Evolutionary conservation across 2,113 vertebrate species (phyloP).

Genomic region (Sinosuthora webbiana): DNA sequence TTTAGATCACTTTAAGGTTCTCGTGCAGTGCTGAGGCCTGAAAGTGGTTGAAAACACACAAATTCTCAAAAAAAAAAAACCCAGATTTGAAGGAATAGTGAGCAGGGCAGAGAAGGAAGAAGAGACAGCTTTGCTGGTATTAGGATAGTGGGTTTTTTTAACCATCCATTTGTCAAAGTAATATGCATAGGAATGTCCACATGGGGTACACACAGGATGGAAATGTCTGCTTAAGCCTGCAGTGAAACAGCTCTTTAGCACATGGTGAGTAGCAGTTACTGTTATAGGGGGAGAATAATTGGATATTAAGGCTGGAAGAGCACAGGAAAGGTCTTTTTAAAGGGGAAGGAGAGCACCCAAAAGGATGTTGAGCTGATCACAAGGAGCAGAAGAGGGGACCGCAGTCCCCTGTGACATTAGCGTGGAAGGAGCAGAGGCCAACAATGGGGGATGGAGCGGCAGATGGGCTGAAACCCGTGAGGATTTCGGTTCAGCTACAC

Average conservation of each 20-base stretch:
- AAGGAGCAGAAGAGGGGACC: background rate
- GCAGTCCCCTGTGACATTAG: rapidly evolving
- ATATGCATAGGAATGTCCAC: background rate
- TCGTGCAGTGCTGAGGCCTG: background rate
- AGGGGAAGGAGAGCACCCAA: background rate
- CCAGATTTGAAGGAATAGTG: background rate
- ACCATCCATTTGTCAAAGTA: background rate
- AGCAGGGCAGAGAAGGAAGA: background rate
- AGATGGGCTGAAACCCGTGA: background rate
- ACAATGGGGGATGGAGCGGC: rapidly evolving
- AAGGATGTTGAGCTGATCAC: background rate
- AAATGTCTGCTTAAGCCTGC: background rate
- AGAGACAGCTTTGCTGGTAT: background rate
- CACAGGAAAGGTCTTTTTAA: background rate
- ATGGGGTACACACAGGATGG: background rate
- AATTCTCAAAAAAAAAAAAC: background rate
- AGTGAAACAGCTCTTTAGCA: background rate
- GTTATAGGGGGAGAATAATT: background rate
- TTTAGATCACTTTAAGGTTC: background rate
- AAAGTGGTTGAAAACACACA: background rate
- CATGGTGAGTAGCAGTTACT: background rate
- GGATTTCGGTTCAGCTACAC: background rate
- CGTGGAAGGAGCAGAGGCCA: background rate
- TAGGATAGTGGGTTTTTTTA: background rate
- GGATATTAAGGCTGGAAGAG: background rate